phyloP scores from a whole-genome alignment of 2,888 invertebrate species.

The Mantis religiosa region DNA sequence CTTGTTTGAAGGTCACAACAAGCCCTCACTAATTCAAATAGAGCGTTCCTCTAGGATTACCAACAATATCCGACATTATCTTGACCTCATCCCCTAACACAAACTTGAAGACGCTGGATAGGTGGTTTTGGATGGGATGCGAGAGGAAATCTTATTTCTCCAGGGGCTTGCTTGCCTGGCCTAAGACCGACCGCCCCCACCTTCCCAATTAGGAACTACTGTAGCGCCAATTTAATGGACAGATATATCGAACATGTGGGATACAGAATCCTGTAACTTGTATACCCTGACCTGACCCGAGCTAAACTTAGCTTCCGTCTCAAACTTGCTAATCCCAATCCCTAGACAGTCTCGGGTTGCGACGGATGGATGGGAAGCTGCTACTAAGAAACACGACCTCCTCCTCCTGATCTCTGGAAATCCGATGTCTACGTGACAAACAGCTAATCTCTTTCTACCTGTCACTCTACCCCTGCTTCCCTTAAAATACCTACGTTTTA shows the following conservation, averaged over 20 bases:
- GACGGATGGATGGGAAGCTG: background rate
- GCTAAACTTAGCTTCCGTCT: conserved; percentile 5
- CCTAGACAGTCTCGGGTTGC: background rate
- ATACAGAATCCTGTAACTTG: background rate
- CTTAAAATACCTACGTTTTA: too few species aligned
- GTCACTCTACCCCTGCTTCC: too few species aligned
- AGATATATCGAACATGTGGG: conserved; percentile 19
- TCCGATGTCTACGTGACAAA: background rate
- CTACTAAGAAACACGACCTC: background rate
- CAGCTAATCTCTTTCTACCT: too few species aligned
- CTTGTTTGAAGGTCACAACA: background rate
- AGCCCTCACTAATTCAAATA: background rate
- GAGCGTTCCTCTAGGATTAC: conserved; percentile 6
- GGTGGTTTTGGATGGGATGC: background rate
- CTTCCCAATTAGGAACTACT: conserved; percentile 15
- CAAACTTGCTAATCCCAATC: conserved; percentile 9
- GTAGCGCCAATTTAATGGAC: conserved; percentile 16
- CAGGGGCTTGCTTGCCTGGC: background rate
- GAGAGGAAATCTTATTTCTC: conserved; percentile 12
- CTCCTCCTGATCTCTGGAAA: background rate
- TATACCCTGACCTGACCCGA: conserved; percentile 5
- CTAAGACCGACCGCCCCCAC: background rate
- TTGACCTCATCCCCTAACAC: conserved; percentile 5
- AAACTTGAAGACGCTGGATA: conserved; percentile 5
- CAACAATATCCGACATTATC: background rate